Base-by-base conservation (phyloP, 2,888 invertebrate species). In the Priocnemis perturbator region DNA sequence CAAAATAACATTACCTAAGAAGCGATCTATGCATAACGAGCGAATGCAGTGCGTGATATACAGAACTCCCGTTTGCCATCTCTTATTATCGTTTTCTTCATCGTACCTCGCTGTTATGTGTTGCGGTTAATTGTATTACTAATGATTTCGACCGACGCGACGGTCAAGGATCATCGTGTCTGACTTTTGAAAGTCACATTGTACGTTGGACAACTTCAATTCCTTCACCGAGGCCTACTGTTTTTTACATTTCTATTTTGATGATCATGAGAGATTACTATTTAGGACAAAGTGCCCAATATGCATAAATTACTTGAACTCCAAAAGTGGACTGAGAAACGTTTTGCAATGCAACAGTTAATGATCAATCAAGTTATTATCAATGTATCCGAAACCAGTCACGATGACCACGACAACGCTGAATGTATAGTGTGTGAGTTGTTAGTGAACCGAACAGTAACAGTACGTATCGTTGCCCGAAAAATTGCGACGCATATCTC, bases 1-100 rank as follows among this genome's bases (percentile, higher is more conserved):
- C 76, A 79, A 79, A 77, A 67, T 73, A 79, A 79, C 64, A 77
- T 64, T 21, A 52, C 71, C 77, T 69, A 79, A 80, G 57, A 83
- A 83, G 82, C 81, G 76, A 75, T 73, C 77, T 83, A 82, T 76
- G 74, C 73, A 71, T 71, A 37, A 81, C 74, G 79, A 74, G 82
- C 79, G 72, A 71, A 83, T 83, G 83, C 83, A 81, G 83, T 83
- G 82, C 82, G 63, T 77, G 65, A 50, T 17, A 73, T 62, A 69
- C 55, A 67, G 53, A 77, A 72, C 71, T 77, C 71, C 68, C 76
- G 70, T 79, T 79, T 73, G 70, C 70, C 71, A 71, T 75, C 57
- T 61, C 53, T 44, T 75, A 61, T 57, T 63, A 48, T 52, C 59
- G 37, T 68, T 65, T 73, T 19, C 11, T 4, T 50, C 50, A 50